These are phyloP conservation scores for Didymodactylos carnosus DNA, from an alignment of 2,888 invertebrate genomes.

Conservation along the genomic window DNA sequence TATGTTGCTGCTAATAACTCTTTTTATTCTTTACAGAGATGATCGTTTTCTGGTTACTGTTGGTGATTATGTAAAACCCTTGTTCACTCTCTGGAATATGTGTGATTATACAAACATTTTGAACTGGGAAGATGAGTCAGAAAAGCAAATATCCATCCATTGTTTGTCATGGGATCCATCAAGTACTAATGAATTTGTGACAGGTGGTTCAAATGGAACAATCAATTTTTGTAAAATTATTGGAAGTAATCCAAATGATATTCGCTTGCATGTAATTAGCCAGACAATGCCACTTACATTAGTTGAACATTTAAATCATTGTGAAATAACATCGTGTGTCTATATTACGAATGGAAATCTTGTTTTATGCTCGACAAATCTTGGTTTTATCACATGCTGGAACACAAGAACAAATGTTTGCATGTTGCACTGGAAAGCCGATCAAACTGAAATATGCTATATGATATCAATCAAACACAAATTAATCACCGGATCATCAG, in stretches of 20 bases:
- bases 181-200: constrained; percentile 26
- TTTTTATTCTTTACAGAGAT: constrained; percentile 4
- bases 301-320: constrained; percentile 5
- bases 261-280: constrained; percentile 23
- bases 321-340: constrained; percentile 26
- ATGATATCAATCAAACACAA: background rate
- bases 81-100: constrained; percentile 11
- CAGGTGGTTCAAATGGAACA: constrained; percentile 25
- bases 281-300: constrained; percentile 22
- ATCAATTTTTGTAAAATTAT: constrained; percentile 31
- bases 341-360: constrained; percentile 24
- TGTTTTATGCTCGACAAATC: constrained; percentile 25
- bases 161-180: constrained; percentile 9
- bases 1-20: background rate
- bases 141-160: background rate
- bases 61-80: constrained; percentile 6
- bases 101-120: background rate
- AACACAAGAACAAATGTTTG: constrained; percentile 29
- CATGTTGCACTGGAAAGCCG: constrained; percentile 33
- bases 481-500: constrained; percentile 12
- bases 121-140: background rate
- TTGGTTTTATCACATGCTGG: constrained; percentile 30
- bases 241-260: constrained; percentile 16
- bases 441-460: constrained; percentile 27
- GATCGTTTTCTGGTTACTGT: constrained; percentile 14